Evolutionary conservation across 2,113 vertebrate genomes (phyloP).

Genomic region (Panthera uncia): DNA sequence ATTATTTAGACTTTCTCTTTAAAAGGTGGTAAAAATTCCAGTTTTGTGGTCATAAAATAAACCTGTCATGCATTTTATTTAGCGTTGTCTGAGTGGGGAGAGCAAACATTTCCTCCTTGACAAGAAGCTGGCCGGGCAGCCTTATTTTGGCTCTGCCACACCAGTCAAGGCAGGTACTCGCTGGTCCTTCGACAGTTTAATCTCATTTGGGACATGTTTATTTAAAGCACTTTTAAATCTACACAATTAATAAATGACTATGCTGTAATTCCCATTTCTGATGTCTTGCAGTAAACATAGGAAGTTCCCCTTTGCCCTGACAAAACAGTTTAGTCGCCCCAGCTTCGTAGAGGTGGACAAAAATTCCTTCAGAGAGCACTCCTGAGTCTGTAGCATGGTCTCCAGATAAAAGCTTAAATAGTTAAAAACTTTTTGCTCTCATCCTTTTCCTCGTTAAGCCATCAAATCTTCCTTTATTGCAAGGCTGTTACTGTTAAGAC

Average conservation of each 20-base stretch:
- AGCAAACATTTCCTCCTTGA: conserved; percentile 30
- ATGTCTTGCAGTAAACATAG: conserved; percentile 12
- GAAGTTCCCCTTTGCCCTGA: conserved; percentile 43
- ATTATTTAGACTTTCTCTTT: conserved; percentile 40
- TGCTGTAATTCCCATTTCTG: conserved; percentile 54
- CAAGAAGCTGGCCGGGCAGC: background rate
- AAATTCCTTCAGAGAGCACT: conserved; percentile 42
- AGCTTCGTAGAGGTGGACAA: background rate
- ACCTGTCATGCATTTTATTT: conserved; percentile 22
- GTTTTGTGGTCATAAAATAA: conserved; percentile 45
- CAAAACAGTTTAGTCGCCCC: background rate
- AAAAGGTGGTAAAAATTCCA: background rate
- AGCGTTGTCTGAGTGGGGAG: background rate
- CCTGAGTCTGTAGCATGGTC: background rate
- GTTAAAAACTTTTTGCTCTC: background rate
- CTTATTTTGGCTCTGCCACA: background rate
- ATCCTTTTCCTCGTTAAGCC: conserved; percentile 22
- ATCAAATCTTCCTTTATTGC: conserved; percentile 35
- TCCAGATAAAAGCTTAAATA: background rate
- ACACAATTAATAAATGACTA: background rate
- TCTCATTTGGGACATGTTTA: conserved; percentile 20
- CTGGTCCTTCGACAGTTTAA: background rate
- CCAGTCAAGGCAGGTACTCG: background rate
- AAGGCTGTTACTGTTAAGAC: background rate
- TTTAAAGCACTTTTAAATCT: conserved; percentile 66